These are phyloP conservation scores for Stenchaetothrips biformis DNA, from an alignment of 2,888 invertebrate species.

Conservation along the genomic window DNA sequence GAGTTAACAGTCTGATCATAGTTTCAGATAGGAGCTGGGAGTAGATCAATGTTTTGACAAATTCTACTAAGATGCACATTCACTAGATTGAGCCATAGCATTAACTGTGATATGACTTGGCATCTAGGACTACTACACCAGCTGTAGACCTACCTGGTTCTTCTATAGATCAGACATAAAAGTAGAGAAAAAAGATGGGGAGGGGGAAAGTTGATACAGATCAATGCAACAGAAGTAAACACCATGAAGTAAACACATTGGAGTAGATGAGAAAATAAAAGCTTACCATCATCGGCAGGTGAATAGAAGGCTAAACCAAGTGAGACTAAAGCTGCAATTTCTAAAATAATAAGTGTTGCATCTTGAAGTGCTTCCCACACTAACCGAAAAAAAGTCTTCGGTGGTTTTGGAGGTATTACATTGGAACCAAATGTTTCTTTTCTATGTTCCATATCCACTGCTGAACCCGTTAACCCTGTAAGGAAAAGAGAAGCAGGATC, in stretches of 20 bases:
- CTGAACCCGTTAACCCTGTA: slow-evolving; percentile 87
- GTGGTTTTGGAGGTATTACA: slow-evolving; percentile 97
- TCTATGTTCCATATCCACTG: slow-evolving; percentile 85
- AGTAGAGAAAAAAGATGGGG: slow-evolving; percentile 2
- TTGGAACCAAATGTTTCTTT: slow-evolving; percentile 97
- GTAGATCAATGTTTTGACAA: no score
- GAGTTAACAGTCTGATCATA: not conserved
- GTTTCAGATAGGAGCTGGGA: no score
- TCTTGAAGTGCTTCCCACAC: slow-evolving; percentile 99
- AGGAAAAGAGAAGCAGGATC: slow-evolving; percentile 35
- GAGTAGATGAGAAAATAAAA: slow-evolving; percentile 27
- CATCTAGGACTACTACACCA: no score
- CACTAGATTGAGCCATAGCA: no score
- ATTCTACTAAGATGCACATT: no score
- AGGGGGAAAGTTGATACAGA: slow-evolving; percentile 10
- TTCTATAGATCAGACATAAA: slow-evolving; percentile 12
- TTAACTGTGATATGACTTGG: no score
- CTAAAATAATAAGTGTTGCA: slow-evolving; percentile 96
- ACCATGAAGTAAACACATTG: slow-evolving; percentile 26
- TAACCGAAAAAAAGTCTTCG: slow-evolving; percentile 96
- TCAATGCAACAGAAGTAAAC: not conserved
- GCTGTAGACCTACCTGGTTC: not conserved
- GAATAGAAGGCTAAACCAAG: slow-evolving; percentile 93
- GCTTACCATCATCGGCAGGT: slow-evolving; percentile 61
- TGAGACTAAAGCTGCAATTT: slow-evolving; percentile 97